A percentile compares a stretch with the other conserved stretches of the same genome.
Conservation (phyloP, 2,113 vertebrate genomes). For the Zapornia atra region DNA sequence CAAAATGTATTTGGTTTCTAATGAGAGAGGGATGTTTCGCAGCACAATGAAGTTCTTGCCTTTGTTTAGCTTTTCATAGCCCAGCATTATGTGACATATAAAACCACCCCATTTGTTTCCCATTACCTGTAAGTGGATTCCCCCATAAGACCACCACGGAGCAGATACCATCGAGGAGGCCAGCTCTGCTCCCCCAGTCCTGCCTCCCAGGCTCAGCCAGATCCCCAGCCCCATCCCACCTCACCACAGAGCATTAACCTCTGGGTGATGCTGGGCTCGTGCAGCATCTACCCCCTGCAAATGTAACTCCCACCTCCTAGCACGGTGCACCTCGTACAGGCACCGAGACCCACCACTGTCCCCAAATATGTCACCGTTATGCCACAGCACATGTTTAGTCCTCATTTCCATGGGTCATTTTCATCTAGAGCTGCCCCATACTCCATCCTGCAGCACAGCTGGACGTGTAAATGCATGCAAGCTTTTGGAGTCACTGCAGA, state of each 20-base stretch:
- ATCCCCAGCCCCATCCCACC: background rate
- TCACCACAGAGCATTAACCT: background rate
- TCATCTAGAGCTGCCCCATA: background rate
- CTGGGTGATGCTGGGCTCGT: background rate
- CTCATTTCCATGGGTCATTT: background rate
- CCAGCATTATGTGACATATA: background rate
- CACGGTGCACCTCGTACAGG: background rate
- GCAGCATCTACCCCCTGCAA: background rate
- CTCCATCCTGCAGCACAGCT: background rate
- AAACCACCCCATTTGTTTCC: constrained; percentile 36
- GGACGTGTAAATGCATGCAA: background rate
- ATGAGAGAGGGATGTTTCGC: constrained; percentile 34
- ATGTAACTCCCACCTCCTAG: background rate
- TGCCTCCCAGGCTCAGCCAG: background rate
- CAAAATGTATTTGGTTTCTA: constrained; percentile 26
- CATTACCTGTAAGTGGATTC: constrained; percentile 30
- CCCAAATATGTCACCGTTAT: background rate
- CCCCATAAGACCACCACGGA: constrained; percentile 23
- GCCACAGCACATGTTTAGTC: background rate
- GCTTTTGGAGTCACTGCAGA: background rate
- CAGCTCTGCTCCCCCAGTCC: background rate
- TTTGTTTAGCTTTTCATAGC: constrained; percentile 39
- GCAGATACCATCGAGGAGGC: background rate
- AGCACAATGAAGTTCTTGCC: constrained; percentile 8
- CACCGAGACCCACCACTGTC: background rate